Evolutionary conservation across 2,888 invertebrate species (phyloP).

Genomic region (Parasteatoda lunata): DNA sequence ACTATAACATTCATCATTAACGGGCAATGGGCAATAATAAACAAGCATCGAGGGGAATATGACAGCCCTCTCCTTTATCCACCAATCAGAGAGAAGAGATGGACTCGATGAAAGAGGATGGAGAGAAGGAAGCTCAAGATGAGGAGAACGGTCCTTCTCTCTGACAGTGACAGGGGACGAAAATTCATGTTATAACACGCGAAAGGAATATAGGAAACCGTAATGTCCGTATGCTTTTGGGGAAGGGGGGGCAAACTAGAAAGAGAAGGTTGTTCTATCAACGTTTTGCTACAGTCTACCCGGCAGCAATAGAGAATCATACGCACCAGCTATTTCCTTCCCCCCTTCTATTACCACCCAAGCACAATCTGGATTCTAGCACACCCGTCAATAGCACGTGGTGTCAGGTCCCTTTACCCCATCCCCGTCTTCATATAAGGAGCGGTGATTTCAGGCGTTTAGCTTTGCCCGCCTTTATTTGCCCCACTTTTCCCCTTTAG

Average conservation of each 20-base stretch:
- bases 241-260: not conserved
- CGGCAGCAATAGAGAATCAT: constrained; percentile 15
- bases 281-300: constrained; percentile 47
- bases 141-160: not conserved
- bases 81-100: constrained; percentile 57
- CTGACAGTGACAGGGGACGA: constrained; percentile 62
- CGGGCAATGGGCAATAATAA: constrained; percentile 66
- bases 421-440: constrained; percentile 48
- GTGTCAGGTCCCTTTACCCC: constrained; percentile 21
- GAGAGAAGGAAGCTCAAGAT: constrained; percentile 26
- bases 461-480: constrained; percentile 33
- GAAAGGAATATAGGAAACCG: constrained; percentile 25
- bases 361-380: constrained; percentile 32
- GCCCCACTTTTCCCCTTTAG: constrained; percentile 16
- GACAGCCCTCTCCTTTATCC: constrained; percentile 47
- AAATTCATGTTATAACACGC: constrained; percentile 62
- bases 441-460: constrained; percentile 63
- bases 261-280: constrained; percentile 53
- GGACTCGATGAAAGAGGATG: constrained; percentile 22
- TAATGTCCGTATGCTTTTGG: constrained; percentile 47
- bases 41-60: constrained; percentile 53
- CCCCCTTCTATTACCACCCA: constrained; percentile 4
- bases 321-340: constrained; percentile 38
- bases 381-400: constrained; percentile 52
- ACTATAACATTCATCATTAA: constrained; percentile 67